Percentiles rank a stretch among this genome's conserved stretches.
Evolutionary conservation across 1,140 invertebrate species (phyloP).

Genomic region (Drosophila equinoxialis): DNA sequence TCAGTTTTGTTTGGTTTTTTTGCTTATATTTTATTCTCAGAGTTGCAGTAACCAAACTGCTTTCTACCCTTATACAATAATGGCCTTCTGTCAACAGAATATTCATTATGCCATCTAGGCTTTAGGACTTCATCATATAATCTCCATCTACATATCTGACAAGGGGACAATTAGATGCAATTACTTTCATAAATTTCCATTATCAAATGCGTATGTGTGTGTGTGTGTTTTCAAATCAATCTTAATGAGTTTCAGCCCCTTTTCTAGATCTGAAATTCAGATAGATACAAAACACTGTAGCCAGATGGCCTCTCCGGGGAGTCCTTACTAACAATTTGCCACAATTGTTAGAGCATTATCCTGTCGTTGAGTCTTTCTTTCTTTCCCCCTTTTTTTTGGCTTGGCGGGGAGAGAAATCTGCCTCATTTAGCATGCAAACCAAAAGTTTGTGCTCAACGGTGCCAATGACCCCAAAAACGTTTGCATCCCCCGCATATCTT

Average conservation of each 20-base stretch:
- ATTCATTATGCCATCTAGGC: constrained; percentile 5
- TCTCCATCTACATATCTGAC: neutral
- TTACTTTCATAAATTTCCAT: constrained; percentile 59
- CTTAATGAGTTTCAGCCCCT: constrained; percentile 44
- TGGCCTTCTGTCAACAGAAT: constrained; percentile 46
- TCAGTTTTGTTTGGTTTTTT: neutral
- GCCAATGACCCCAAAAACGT: constrained; percentile 40
- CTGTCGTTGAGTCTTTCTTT: constrained; percentile 40
- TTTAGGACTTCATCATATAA: constrained; percentile 23
- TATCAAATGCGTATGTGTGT: constrained; percentile 35
- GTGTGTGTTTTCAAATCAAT: constrained; percentile 27
- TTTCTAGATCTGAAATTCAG: constrained; percentile 41
- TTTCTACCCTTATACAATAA: neutral
- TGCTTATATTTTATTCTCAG: neutral
- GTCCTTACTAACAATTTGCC: constrained; percentile 38
- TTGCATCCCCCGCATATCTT: constrained; percentile 17
- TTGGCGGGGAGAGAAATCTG: neutral
- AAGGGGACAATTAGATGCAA: constrained; percentile 52
- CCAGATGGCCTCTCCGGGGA: constrained; percentile 41
- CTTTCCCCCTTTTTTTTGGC: constrained; percentile 27
- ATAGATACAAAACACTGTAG: neutral
- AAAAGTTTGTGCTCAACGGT: constrained; percentile 58
- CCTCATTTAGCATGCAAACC: constrained; percentile 21
- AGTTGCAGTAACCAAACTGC: neutral
- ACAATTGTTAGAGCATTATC: constrained; percentile 57